These are phyloP conservation scores for Passer montanus DNA, from an alignment of 2,113 vertebrate species.

Conservation along the genomic window DNA sequence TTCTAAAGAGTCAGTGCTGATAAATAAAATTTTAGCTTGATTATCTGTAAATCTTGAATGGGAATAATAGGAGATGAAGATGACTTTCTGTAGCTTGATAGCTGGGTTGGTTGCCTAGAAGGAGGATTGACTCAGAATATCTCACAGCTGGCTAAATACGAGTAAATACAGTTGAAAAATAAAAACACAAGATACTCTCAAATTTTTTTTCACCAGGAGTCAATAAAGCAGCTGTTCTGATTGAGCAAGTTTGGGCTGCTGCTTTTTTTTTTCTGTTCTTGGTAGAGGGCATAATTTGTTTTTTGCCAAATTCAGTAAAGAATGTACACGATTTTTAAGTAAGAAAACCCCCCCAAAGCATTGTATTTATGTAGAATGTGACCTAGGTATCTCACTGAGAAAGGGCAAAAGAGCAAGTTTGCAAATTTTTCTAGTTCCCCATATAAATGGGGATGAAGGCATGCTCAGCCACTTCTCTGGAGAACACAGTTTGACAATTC, in stretches of 20 bases:
- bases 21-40: neutral
- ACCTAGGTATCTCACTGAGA: neutral
- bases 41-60: neutral
- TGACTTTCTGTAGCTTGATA: neutral
- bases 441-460: neutral
- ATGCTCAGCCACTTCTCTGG: neutral
- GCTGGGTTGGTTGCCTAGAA: neutral
- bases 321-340: neutral
- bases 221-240: neutral
- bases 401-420: neutral
- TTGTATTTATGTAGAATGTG: neutral
- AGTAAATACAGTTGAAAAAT: neutral
- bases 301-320: neutral
- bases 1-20: neutral
- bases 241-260: neutral
- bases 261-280: neutral
- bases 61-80: neutral
- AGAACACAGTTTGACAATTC: neutral
- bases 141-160: neutral
- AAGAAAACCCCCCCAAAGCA: rapidly evolving
- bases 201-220: neutral
- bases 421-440: neutral
- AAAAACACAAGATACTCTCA: neutral
- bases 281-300: neutral
- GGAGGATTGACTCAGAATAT: neutral